These are phyloP conservation scores for Myotis yumanensis DNA, from an alignment of 2,113 vertebrate species.

Conservation along the genomic window DNA sequence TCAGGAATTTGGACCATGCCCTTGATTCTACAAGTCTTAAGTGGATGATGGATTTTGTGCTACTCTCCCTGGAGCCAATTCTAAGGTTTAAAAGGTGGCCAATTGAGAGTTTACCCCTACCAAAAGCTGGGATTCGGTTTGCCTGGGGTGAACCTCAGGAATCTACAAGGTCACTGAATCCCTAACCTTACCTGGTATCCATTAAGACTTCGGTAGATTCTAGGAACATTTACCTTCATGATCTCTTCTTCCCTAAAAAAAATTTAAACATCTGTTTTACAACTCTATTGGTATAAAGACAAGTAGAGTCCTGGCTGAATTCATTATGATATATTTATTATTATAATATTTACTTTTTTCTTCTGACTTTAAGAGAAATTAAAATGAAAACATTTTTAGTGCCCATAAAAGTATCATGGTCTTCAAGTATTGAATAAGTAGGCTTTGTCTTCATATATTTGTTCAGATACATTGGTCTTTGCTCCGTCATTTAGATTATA, in stretches of 20 bases:
- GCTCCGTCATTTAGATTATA: neutral
- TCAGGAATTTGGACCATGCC: neutral
- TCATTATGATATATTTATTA: neutral
- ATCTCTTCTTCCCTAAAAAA: neutral
- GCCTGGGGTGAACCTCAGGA: neutral
- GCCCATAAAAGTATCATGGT: neutral
- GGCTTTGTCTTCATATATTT: neutral
- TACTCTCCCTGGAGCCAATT: neutral
- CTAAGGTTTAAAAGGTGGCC: neutral
- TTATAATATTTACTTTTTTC: neutral
- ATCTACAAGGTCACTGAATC: neutral
- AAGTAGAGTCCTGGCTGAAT: neutral
- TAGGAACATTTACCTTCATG: neutral
- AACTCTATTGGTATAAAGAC: neutral
- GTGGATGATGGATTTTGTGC: neutral
- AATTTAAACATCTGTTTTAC: neutral
- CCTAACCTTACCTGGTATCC: neutral
- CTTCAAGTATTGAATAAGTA: neutral
- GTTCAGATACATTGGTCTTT: neutral
- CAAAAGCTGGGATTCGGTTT: neutral
- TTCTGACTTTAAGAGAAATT: conserved; percentile 43
- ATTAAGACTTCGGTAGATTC: neutral
- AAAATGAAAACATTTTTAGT: neutral
- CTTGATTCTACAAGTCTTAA: neutral
- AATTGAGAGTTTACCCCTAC: neutral